A percentile compares a stretch with the other conserved stretches of the same genome.
phyloP scores from a whole-genome alignment of 2,888 invertebrate genomes.

The Stenchaetothrips biformis region DNA sequence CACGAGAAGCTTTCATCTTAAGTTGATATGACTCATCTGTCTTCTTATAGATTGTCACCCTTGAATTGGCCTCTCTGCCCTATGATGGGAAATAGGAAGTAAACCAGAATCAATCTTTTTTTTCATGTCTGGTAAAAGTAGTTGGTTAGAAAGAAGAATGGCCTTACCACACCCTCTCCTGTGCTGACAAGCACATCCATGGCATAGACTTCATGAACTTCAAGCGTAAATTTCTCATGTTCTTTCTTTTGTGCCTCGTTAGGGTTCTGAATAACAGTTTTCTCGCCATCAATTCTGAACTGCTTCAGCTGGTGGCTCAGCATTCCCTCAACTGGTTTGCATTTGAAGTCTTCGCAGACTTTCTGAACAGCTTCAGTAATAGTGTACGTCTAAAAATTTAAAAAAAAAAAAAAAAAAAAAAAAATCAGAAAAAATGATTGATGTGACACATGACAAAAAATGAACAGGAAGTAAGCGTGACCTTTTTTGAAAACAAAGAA shows the following conservation, averaged over 20 bases:
- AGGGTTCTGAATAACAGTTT: conserved; percentile 95
- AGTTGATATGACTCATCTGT: conserved; percentile 95
- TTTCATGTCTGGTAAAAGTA: conserved; percentile 10
- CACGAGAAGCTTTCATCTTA: conserved; percentile 94
- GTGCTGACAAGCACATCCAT: conserved; percentile 96
- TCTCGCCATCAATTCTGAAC: conserved; percentile 96
- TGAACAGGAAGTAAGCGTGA: neutral
- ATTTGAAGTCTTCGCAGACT: conserved; percentile 86
- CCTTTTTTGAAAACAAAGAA: neutral
- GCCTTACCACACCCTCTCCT: conserved; percentile 82
- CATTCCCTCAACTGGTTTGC: conserved; percentile 97
- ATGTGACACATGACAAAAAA: too few species aligned
- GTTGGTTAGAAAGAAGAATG: neutral
- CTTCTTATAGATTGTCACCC: conserved; percentile 97
- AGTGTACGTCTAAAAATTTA: conserved; percentile 65
- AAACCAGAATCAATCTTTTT: conserved; percentile 34
- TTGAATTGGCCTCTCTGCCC: conserved; percentile 88
- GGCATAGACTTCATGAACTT: conserved; percentile 95
- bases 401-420: conserved; percentile 32
- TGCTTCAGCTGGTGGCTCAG: conserved; percentile 92
- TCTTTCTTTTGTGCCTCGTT: conserved; percentile 95
- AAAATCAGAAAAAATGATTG: conserved; percentile 32
- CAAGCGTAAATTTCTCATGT: conserved; percentile 93
- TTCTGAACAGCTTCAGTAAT: conserved; percentile 91
- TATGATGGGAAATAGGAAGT: conserved; percentile 43